Conservation (phyloP, 2,113 vertebrate species). For the Corvus cornix region DNA sequence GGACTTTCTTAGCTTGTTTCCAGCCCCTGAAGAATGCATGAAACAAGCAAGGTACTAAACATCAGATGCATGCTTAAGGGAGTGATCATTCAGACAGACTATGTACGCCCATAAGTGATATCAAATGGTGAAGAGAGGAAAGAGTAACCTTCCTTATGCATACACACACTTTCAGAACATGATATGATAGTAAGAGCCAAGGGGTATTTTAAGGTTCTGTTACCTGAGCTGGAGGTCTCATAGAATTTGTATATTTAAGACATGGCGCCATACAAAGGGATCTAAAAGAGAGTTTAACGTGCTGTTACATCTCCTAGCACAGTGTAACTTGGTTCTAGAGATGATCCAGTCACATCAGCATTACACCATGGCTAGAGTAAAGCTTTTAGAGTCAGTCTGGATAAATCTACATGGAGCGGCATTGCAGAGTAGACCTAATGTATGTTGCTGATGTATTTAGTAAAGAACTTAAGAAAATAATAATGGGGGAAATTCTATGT, state of each 20-base stretch:
- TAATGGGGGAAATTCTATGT: not conserved
- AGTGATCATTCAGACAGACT: not conserved
- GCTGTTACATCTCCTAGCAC: not conserved
- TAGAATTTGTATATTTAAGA: not conserved
- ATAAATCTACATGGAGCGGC: not conserved
- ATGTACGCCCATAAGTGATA: accelerated
- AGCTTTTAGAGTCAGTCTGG: not conserved
- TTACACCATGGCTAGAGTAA: not conserved
- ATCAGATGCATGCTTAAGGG: not conserved
- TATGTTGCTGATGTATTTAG: not conserved
- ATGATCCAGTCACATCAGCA: not conserved
- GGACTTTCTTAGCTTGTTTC: not conserved
- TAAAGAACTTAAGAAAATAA: not conserved
- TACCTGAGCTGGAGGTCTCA: not conserved
- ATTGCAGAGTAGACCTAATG: not conserved
- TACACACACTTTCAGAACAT: not conserved
- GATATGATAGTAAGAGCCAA: not conserved
- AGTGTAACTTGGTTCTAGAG: not conserved
- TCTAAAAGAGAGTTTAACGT: not conserved
- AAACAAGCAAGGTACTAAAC: not conserved
- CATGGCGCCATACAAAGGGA: not conserved
- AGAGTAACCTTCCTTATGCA: not conserved
- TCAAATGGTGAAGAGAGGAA: not conserved
- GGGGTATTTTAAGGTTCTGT: not conserved
- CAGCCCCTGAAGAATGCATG: not conserved